Conservation (phyloP, 2,888 invertebrate species). For the Callosobruchus maculatus region DNA sequence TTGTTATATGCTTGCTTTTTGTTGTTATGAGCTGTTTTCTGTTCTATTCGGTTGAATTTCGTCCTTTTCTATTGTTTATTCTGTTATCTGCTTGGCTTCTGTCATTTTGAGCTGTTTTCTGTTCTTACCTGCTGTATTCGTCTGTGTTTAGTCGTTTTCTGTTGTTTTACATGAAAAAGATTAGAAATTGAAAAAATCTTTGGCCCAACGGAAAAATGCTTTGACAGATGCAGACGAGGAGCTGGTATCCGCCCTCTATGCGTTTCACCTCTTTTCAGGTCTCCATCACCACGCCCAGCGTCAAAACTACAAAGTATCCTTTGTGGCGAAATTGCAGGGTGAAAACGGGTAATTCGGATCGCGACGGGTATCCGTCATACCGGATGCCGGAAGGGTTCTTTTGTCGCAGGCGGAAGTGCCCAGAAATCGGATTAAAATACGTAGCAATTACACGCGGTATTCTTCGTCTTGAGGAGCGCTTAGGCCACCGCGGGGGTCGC, state of each 20-base stretch:
- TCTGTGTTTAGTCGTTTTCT: too few species aligned
- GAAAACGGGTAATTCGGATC: slow-evolving; percentile 29
- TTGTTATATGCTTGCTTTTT: too few species aligned
- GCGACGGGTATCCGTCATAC: background rate
- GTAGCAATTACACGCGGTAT: slow-evolving; percentile 49
- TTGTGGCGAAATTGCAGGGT: slow-evolving; percentile 48
- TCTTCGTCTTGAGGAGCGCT: slow-evolving; percentile 50
- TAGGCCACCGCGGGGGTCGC: slow-evolving; percentile 42
- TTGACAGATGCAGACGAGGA: slow-evolving; percentile 4
- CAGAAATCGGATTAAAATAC: slow-evolving; percentile 51
- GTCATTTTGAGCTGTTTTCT: too few species aligned
- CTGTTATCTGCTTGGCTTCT: too few species aligned
- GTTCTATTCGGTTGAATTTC: too few species aligned
- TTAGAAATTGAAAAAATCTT: background rate
- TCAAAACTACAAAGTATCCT: slow-evolving; percentile 42
- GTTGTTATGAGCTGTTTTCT: too few species aligned
- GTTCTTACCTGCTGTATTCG: too few species aligned
- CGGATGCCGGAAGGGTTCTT: slow-evolving; percentile 39
- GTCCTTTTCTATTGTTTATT: too few species aligned
- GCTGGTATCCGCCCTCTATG: slow-evolving; percentile 3
- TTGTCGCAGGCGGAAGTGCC: slow-evolving; percentile 46
- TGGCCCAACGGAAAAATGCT: slow-evolving; percentile 3
- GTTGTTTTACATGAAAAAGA: background rate
- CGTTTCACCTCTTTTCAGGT: slow-evolving; percentile 39
- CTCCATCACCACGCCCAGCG: slow-evolving; percentile 38